phyloP scores from a whole-genome alignment of 2,797 vertebrate genomes.

The Acanthiza pusilla region DNA sequence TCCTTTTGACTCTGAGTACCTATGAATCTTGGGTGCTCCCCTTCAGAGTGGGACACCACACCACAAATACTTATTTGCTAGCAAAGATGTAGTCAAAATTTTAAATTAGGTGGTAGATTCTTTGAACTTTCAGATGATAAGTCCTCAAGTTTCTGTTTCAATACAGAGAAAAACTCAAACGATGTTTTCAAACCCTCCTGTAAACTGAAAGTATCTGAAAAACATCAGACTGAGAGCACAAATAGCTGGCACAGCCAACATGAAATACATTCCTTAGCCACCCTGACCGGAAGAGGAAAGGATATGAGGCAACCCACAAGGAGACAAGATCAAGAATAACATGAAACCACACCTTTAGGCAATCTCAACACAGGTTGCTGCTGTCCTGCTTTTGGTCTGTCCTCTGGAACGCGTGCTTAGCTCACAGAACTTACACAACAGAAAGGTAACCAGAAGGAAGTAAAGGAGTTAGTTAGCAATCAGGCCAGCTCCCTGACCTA shows the following conservation, averaged over 20 bases:
- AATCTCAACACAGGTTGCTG: not conserved
- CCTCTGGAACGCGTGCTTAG: accelerated
- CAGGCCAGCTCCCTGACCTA: not conserved
- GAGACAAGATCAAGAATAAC: constrained; percentile 20
- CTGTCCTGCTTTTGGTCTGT: not conserved
- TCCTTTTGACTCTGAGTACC: accelerated
- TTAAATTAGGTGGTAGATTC: not conserved
- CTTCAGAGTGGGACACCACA: not conserved
- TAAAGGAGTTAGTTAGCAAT: not conserved
- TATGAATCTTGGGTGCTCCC: not conserved
- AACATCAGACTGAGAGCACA: not conserved
- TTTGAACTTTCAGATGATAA: not conserved
- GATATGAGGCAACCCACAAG: not conserved
- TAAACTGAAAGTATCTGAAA: not conserved
- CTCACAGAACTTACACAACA: not conserved
- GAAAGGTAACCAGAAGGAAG: not conserved
- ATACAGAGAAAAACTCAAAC: not conserved
- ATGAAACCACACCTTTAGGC: constrained; percentile 1
- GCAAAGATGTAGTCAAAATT: not conserved
- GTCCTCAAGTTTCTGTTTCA: not conserved
- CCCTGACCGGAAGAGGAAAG: not conserved
- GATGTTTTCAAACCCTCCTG: not conserved
- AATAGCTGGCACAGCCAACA: not conserved
- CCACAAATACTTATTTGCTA: not conserved
- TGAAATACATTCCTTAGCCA: not conserved